Conservation (phyloP, 2,888 invertebrate genomes). For the Campaea margaritaria region DNA sequence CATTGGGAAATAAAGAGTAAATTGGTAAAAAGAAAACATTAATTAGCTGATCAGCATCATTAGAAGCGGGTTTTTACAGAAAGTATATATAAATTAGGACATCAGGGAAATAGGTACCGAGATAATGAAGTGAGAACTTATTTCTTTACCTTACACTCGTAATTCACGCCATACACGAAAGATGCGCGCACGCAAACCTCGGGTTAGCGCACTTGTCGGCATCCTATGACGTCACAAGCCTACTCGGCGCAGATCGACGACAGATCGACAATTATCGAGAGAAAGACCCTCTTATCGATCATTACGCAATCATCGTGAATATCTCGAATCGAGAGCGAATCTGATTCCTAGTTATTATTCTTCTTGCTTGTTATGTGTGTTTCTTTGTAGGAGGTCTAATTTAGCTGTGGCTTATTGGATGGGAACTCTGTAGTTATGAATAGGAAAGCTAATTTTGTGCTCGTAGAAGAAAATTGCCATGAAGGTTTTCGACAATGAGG, state of each 20-base stretch:
- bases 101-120: too few species aligned
- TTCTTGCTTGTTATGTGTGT: conserved; percentile 22
- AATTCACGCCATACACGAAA: conserved; percentile 19
- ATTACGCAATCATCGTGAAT: conserved; percentile 33
- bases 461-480: conserved; percentile 12
- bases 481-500: conserved; percentile 16
- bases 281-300: conserved; percentile 29
- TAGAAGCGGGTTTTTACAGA: too few species aligned
- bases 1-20: too few species aligned
- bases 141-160: neutral
- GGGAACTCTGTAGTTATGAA: conserved; percentile 18
- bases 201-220: conserved; percentile 48
- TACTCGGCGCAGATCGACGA: conserved; percentile 15
- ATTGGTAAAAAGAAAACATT: too few species aligned
- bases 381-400: conserved; percentile 21
- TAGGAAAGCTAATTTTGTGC: conserved; percentile 11
- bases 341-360: conserved; percentile 28
- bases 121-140: neutral
- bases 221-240: conserved; percentile 29
- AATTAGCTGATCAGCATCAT: too few species aligned
- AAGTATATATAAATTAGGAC: too few species aligned
- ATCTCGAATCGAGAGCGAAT: conserved; percentile 24
- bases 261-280: conserved; percentile 37
- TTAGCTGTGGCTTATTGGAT: conserved; percentile 16
- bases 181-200: conserved; percentile 35